These are phyloP conservation scores for Nectonema munidae DNA, from an alignment of 2,888 invertebrate genomes.

Conservation along the genomic window DNA sequence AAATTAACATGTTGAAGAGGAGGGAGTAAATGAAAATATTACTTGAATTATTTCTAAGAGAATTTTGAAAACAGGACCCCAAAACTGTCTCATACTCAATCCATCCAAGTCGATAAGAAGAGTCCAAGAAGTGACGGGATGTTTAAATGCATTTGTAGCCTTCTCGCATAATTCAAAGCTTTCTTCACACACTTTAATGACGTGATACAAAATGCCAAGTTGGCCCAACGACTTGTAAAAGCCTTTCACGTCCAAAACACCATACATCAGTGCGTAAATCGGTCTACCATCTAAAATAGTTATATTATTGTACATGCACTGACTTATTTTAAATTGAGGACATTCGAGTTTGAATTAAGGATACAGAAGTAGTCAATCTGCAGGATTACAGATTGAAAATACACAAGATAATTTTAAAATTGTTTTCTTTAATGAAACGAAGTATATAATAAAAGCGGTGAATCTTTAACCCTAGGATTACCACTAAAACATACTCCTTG, in stretches of 20 bases:
- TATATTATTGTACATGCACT: conserved; percentile 1
- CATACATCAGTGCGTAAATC: conserved; percentile 49
- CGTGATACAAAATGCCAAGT: conserved; percentile 54
- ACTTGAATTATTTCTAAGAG: conserved; percentile 38
- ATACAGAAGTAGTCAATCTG: conserved; percentile 6
- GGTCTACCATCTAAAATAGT: conserved; percentile 40
- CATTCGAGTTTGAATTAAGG: neutral
- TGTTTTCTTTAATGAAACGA: no score
- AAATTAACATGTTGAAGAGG: no score
- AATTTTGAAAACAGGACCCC: conserved; percentile 52
- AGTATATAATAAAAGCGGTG: no score
- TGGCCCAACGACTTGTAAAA: conserved; percentile 57
- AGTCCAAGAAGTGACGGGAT: conserved; percentile 38
- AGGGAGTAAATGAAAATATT: no score
- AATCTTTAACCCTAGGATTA: no score
- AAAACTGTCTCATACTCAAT: conserved; percentile 66
- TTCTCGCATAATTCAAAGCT: conserved; percentile 26
- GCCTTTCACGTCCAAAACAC: conserved; percentile 86
- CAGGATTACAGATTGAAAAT: conserved; percentile 7
- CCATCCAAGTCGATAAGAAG: conserved; percentile 65
- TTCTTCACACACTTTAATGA: conserved; percentile 41
- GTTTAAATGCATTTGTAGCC: no score
- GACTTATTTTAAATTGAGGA: conserved; percentile 9
- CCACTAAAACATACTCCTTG: no score
- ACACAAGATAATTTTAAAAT: neutral